Percentiles rank a stretch among this genome's conserved stretches.
These are phyloP conservation scores for Mormyrops attenuatus DNA, from an alignment of 2,797 vertebrate species.

Conservation along the genomic window DNA sequence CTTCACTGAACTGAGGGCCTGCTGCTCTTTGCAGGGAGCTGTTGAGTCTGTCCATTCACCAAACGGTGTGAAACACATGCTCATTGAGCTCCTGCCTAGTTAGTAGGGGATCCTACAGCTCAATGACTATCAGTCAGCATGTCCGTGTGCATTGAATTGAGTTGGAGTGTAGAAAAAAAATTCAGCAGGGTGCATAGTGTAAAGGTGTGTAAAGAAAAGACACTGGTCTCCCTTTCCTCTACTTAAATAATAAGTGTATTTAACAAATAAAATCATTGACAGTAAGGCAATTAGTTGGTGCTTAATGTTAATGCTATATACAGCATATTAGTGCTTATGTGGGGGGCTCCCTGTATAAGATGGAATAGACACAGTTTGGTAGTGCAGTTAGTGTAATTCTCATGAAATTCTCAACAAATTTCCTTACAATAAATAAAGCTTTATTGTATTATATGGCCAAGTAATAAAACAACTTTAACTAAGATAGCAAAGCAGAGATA, in stretches of 20 bases:
- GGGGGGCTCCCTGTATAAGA: not conserved
- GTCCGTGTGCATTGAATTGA: not conserved
- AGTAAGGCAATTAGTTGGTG: not conserved
- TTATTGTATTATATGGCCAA: not conserved
- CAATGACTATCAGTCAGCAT: slow-evolving; percentile 17
- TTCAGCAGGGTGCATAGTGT: slow-evolving; percentile 18
- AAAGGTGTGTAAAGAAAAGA: not conserved
- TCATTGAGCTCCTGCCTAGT: slow-evolving; percentile 8
- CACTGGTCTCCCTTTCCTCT: not conserved
- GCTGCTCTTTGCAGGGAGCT: slow-evolving; percentile 17
- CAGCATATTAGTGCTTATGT: not conserved
- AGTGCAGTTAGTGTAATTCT: not conserved
- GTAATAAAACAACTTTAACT: not conserved
- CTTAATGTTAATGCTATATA: not conserved
- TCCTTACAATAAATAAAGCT: not conserved
- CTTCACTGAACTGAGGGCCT: slow-evolving; percentile 8
- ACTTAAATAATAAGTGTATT: not conserved
- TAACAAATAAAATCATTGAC: not conserved
- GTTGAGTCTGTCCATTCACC: not conserved
- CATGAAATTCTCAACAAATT: not conserved
- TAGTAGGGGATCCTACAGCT: slow-evolving; percentile 1
- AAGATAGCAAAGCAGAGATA: not conserved
- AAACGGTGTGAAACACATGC: slow-evolving; percentile 15
- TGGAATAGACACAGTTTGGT: not conserved
- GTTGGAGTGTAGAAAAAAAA: slow-evolving; percentile 19